Conservation (phyloP, 2,888 invertebrate species). For the Chaetoderma sp. region DNA sequence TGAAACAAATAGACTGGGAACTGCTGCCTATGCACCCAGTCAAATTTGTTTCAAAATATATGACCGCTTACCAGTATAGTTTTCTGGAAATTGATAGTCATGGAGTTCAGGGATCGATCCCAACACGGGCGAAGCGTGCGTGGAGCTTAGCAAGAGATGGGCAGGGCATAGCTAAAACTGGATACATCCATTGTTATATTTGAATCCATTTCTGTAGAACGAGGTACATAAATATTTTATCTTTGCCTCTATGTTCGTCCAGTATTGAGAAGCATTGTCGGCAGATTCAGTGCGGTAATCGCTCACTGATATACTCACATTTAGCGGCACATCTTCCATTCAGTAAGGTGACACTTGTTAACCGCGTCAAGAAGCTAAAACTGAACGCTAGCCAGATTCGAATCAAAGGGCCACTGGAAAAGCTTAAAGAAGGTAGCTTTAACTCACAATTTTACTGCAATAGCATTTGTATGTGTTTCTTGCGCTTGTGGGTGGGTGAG, state of each 20-base stretch:
- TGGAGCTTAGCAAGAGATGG: no score
- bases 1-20: no score
- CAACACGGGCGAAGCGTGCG: no score
- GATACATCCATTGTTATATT: slow-evolving; percentile 1
- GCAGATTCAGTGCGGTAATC: slow-evolving; percentile 60
- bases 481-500: no score
- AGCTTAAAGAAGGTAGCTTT: slow-evolving; percentile 70
- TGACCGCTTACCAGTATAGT: no score
- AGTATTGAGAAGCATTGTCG: slow-evolving; percentile 55
- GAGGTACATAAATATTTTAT: background rate
- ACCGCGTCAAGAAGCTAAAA: slow-evolving; percentile 74
- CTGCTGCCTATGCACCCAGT: no score
- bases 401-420: slow-evolving; percentile 70
- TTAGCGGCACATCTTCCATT: slow-evolving; percentile 73
- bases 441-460: background rate
- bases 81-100: no score
- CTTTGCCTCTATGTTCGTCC: slow-evolving; percentile 17
- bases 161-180: no score
- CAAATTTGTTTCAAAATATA: no score
- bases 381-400: slow-evolving; percentile 72
- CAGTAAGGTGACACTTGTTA: slow-evolving; percentile 74
- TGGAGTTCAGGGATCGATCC: no score
- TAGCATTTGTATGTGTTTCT: no score
- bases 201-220: slow-evolving; percentile 7
- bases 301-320: slow-evolving; percentile 72